Evolutionary conservation across 2,113 vertebrate species (phyloP).

Genomic region (Bothrops jararaca): DNA sequence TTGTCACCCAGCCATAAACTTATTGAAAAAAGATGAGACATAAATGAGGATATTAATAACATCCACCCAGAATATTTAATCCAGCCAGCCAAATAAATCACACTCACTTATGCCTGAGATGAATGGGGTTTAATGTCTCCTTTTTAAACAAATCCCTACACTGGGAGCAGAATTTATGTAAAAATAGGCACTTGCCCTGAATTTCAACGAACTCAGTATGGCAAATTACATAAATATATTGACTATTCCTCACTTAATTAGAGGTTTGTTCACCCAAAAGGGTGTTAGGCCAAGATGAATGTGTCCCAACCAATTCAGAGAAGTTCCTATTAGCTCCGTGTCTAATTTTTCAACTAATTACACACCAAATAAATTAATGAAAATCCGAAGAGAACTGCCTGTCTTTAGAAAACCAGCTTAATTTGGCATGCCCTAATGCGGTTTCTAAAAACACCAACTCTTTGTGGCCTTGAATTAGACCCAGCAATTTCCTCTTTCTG

Average conservation of each 20-base stretch:
- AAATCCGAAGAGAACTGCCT: slow-evolving; percentile 53
- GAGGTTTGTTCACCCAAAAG: slow-evolving; percentile 30
- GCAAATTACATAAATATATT: slow-evolving; percentile 5
- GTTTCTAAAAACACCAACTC: slow-evolving; percentile 34
- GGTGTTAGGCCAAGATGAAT: slow-evolving; percentile 27
- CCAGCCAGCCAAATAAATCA: neutral
- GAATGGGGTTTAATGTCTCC: neutral
- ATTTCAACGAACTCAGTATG: neutral
- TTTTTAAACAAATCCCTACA: neutral
- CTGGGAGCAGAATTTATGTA: neutral
- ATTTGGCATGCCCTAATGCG: slow-evolving; percentile 57
- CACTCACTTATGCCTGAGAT: neutral
- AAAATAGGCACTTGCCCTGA: neutral
- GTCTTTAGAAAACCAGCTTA: slow-evolving; percentile 52
- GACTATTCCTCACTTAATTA: slow-evolving; percentile 13
- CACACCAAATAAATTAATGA: slow-evolving; percentile 57
- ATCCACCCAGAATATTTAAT: neutral
- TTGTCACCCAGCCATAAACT: neutral
- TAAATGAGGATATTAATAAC: neutral
- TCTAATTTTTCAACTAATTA: slow-evolving; percentile 57
- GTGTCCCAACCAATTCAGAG: slow-evolving; percentile 31
- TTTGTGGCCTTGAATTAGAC: slow-evolving; percentile 45
- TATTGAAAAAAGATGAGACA: neutral
- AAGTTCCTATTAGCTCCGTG: slow-evolving; percentile 38
- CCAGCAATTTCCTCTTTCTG: slow-evolving; percentile 48